A percentile compares a stretch with the other conserved stretches of the same genome.
Conservation (phyloP, 2,113 vertebrate genomes). For the Madoqua kirkii region DNA sequence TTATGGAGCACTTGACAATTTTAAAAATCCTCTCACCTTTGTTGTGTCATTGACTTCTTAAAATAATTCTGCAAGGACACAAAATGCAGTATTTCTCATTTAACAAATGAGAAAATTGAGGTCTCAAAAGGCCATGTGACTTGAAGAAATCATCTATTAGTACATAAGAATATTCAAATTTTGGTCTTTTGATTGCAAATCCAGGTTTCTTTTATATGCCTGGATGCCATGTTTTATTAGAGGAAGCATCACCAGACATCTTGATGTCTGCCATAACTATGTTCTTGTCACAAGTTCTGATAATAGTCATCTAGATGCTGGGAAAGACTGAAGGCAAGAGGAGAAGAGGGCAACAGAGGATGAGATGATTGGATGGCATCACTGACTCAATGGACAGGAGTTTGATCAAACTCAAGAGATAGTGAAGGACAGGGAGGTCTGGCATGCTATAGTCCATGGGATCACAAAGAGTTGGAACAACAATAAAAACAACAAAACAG, state of each 20-base stretch:
- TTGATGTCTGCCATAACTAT: background rate
- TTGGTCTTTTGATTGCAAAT: background rate
- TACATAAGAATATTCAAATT: background rate
- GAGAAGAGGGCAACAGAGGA: background rate
- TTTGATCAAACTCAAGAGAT: background rate
- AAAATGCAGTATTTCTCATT: background rate
- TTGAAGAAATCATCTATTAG: background rate
- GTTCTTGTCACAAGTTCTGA: background rate
- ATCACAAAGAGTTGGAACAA: background rate
- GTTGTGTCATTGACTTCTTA: background rate
- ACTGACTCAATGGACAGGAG: background rate
- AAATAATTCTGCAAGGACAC: background rate
- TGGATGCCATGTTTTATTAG: background rate
- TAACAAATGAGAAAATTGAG: conserved; percentile 10
- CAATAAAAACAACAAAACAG: background rate
- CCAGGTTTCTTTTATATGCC: background rate
- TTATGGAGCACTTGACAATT: background rate
- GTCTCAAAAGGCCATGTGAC: background rate
- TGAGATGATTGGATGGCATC: background rate
- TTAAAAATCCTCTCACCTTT: conserved; percentile 3
- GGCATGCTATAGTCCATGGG: background rate
- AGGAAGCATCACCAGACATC: background rate
- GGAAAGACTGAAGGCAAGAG: background rate
- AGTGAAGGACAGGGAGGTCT: background rate
- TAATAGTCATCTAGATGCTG: background rate